Conservation (phyloP, 2,113 vertebrate genomes). For the Calidris pygmaea region DNA sequence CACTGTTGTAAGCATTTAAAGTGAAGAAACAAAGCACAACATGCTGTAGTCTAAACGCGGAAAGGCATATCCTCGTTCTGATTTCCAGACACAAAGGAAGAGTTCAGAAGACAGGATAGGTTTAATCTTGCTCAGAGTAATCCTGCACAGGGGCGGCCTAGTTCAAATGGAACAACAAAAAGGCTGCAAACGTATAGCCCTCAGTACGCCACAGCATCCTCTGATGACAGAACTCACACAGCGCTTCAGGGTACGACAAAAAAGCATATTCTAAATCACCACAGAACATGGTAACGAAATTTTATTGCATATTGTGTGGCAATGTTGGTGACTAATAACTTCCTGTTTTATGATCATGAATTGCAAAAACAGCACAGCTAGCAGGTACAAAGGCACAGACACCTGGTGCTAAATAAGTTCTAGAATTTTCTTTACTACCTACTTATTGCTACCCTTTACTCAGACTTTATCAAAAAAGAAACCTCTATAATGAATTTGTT, state of each 20-base stretch:
- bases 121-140: neutral
- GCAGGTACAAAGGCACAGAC: neutral
- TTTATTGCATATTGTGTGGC: neutral
- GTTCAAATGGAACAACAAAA: neutral
- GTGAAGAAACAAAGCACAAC: neutral
- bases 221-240: neutral
- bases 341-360: neutral
- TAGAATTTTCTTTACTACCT: neutral
- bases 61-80: neutral
- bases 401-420: neutral
- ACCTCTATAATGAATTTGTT: neutral
- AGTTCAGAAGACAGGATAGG: neutral
- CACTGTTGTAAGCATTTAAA: neutral
- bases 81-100: neutral
- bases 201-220: neutral
- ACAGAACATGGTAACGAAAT: neutral
- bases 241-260: neutral
- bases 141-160: too few relatives aligned
- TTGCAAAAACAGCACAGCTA: neutral
- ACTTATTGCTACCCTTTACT: neutral
- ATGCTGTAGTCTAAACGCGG: neutral
- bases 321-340: neutral
- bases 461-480: neutral
- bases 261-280: neutral
- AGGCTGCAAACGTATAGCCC: neutral